These are phyloP conservation scores for Lydus trimaculatus DNA, from an alignment of 2,888 invertebrate genomes.

Conservation along the genomic window DNA sequence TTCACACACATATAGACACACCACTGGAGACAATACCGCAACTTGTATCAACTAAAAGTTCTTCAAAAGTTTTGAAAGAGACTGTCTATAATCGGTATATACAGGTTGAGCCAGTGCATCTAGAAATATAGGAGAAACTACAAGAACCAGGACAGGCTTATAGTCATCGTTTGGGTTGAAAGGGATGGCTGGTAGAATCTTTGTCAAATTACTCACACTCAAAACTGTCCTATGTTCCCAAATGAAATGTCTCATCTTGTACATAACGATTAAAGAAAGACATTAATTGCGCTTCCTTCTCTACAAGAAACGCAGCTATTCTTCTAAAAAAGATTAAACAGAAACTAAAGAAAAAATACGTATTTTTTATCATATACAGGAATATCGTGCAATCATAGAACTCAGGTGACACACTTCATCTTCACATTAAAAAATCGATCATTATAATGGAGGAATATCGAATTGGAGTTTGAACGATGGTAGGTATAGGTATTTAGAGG, in stretches of 20 bases:
- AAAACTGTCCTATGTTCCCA: not conserved
- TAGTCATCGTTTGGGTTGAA: too few relatives aligned
- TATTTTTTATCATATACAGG: not conserved
- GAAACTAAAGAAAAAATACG: not conserved
- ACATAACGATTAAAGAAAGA: too few relatives aligned
- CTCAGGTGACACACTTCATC: not conserved
- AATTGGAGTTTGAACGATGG: not conserved
- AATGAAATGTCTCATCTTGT: too few relatives aligned
- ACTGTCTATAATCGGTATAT: constrained; percentile 2
- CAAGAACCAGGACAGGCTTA: too few relatives aligned
- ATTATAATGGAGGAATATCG: not conserved
- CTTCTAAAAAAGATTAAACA: not conserved
- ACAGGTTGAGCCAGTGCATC: too few relatives aligned
- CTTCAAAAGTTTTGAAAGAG: not conserved
- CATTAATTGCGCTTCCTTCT: not conserved
- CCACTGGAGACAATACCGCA: not conserved
- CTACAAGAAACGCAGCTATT: not conserved
- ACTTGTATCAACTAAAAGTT: not conserved
- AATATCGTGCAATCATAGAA: not conserved
- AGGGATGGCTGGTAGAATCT: too few relatives aligned
- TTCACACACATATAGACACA: not conserved
- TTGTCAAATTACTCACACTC: too few relatives aligned
- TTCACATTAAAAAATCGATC: not conserved
- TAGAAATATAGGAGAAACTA: too few relatives aligned
- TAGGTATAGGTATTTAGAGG: not conserved